A percentile compares a stretch with the other conserved stretches of the same genome.
Conservation (phyloP, 2,888 invertebrate genomes). For the Achlya flavicornis region DNA sequence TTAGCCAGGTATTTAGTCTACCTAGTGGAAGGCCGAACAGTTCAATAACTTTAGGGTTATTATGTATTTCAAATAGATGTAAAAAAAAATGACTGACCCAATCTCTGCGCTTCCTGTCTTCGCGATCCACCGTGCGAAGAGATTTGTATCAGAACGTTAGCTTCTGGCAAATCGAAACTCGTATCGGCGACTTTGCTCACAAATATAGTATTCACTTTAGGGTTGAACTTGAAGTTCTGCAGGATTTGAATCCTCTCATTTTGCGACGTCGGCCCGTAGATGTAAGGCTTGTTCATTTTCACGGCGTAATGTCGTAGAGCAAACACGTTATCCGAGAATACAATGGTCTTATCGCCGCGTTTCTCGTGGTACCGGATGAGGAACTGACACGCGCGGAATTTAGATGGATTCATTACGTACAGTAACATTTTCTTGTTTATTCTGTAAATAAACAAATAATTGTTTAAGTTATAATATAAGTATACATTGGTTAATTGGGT, state of each 20-base stretch:
- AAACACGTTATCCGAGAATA: slow-evolving; percentile 99
- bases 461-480: not conserved
- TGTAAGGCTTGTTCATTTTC: slow-evolving; percentile 98
- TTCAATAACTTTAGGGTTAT: no score
- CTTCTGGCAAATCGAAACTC: slow-evolving; percentile 99
- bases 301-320: slow-evolving; percentile 98
- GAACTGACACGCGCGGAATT: slow-evolving; percentile 98
- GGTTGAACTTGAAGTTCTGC: slow-evolving; percentile 99
- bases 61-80: no score
- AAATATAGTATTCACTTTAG: slow-evolving; percentile 99
- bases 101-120: slow-evolving; percentile 98
- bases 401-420: slow-evolving; percentile 99
- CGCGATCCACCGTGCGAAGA: slow-evolving; percentile 99
- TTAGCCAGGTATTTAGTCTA: no score
- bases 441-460: slow-evolving; percentile 64
- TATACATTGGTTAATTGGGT: no score
- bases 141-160: slow-evolving; percentile 99
- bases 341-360: slow-evolving; percentile 99
- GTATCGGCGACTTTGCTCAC: slow-evolving; percentile 99
- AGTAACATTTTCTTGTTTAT: slow-evolving; percentile 96
- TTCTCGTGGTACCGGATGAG: slow-evolving; percentile 95
- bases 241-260: slow-evolving; percentile 98
- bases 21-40: no score
- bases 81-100: slow-evolving; percentile 81
- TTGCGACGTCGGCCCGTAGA: slow-evolving; percentile 98